Conservation (phyloP, 1,140 invertebrate species). For the Euborellia annulipes region DNA sequence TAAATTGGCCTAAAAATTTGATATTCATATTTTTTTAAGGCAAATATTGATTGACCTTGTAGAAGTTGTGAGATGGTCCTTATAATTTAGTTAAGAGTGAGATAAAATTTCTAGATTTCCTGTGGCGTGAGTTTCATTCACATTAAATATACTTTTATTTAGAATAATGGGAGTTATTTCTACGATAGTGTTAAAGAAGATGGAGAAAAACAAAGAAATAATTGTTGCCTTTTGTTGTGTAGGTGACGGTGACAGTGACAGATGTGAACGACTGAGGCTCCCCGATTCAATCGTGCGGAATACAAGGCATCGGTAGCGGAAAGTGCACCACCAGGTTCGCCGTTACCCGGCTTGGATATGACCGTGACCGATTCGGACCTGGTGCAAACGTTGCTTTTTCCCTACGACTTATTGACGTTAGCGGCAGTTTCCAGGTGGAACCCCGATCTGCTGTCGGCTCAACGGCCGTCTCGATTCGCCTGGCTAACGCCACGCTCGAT, state of each 20-base stretch:
- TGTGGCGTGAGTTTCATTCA: no score
- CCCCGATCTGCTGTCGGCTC: slow-evolving; percentile 60
- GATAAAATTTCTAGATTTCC: no score
- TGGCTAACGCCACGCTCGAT: slow-evolving; percentile 63
- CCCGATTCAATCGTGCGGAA: slow-evolving; percentile 61
- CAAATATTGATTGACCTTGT: no score
- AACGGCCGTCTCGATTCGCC: slow-evolving; percentile 62
- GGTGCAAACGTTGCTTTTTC: slow-evolving; percentile 66
- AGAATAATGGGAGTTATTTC: no score
- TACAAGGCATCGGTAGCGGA: slow-evolving; percentile 67
- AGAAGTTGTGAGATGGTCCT: no score
- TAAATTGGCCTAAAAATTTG: no score
- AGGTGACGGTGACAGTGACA: slow-evolving; percentile 66
- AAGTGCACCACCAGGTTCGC: slow-evolving; percentile 64
- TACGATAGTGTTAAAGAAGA: no score
- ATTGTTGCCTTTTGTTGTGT: no score
- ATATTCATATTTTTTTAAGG: no score
- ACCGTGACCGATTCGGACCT: slow-evolving; percentile 71
- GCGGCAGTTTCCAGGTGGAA: slow-evolving; percentile 68
- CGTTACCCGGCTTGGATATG: slow-evolving; percentile 69
- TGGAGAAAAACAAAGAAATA: no score
- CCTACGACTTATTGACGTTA: slow-evolving; percentile 57
- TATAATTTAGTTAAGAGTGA: no score
- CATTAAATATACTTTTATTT: no score
- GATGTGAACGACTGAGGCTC: slow-evolving; percentile 92